phyloP scores from a whole-genome alignment of 2,113 vertebrate genomes.

The Tympanuchus pallidicinctus region DNA sequence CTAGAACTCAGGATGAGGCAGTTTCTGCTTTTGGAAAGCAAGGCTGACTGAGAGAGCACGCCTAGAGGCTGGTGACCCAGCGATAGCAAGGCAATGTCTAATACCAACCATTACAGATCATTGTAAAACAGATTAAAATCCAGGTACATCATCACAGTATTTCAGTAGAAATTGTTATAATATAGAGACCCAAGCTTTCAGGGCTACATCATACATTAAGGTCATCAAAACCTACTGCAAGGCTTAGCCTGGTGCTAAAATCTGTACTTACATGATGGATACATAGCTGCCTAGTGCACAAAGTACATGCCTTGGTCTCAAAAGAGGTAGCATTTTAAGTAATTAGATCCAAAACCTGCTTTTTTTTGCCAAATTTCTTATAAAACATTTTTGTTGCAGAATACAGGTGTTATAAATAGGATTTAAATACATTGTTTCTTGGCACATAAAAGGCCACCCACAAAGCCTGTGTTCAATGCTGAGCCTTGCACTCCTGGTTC shows the following conservation, averaged over 20 bases:
- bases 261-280: rapidly evolving
- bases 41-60: background rate
- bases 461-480: background rate
- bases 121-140: background rate
- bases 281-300: background rate
- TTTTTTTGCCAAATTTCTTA: background rate
- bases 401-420: background rate
- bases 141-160: background rate
- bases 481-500: background rate
- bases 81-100: rapidly evolving
- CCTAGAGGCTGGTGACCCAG: background rate
- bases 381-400: background rate
- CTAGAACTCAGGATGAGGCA: background rate
- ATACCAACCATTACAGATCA: background rate
- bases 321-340: background rate
- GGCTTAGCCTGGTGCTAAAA: background rate
- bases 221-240: background rate
- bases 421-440: background rate
- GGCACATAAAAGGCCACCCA: background rate
- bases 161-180: background rate
- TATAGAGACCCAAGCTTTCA: background rate
- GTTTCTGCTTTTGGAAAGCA: background rate
- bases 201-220: background rate
- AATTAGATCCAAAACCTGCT: background rate
- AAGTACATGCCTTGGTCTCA: background rate